Base-by-base conservation (phyloP, 2,797 vertebrate species). In the Arrhamphus sclerolepis region DNA sequence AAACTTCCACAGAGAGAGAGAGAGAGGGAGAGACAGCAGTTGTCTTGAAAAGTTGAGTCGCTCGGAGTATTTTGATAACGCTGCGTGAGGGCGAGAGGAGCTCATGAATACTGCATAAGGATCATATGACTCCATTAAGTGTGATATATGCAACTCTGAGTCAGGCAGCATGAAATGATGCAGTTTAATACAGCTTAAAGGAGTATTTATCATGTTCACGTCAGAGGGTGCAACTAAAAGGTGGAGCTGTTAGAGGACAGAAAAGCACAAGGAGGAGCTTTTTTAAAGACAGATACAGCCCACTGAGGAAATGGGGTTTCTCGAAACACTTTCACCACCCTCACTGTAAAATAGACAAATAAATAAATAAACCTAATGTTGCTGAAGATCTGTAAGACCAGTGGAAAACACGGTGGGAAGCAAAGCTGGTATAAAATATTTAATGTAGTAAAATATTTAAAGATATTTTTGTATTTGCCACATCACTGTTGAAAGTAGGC, bases 141-240 rank as follows among this genome's bases (percentile, higher is more conserved):
- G 65, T 86, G 84, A 90, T 85, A 77, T 89, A 89, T 89, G 84
- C 84, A 83, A 83, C 81, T 87, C 81, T 78, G 70, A 86, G 82
- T 72, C 77, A 83, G 76, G 66, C 78, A 64, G 77, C 81, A 81
- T 88, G 77, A 90, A 91, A 89, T 86, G 63, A 84, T 84, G 80
- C 80, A 68, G 78, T 84, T 88, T 87, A 91, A 91, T 87, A 85
- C 56, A 9, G 72, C 89, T 81, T 87, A 80, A 86, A 78, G 53
- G 67, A 72, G 73, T 80, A 86, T 89, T 90, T 88, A 89, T 92
- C 85, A 88, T 72, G 62, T 72, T 80, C 68, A 78, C 80, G 84
- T 77, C 78, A 55, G 56, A 70, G 42, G 55, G 63, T 43, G 34
- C 46, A 24, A 62, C 55, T 57, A 44, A 56, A 66, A 61, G 69